phyloP scores from a whole-genome alignment of 1,140 invertebrate genomes.

The Nephotettix cincticeps region DNA sequence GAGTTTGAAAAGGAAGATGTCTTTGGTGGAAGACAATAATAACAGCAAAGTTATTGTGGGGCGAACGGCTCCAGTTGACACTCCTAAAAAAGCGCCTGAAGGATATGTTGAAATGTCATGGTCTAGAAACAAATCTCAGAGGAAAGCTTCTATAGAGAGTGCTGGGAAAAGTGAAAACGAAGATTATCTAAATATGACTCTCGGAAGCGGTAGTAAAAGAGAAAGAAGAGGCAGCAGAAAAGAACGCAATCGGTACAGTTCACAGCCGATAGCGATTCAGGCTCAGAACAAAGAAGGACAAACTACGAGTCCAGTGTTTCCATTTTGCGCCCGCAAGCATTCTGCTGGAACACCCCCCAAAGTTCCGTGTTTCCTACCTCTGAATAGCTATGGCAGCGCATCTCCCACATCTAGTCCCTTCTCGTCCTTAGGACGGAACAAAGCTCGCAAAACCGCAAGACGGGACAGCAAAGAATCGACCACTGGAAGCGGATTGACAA shows the following conservation, averaged over 20 bases:
- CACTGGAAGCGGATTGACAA: slow-evolving; percentile 51
- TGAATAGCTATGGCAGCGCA: slow-evolving; percentile 34
- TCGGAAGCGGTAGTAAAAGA: slow-evolving; percentile 36
- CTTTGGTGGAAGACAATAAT: slow-evolving; percentile 37
- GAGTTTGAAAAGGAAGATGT: slow-evolving; percentile 39
- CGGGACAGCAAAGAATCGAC: slow-evolving; percentile 48
- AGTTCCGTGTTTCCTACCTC: slow-evolving; percentile 44
- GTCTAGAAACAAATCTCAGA: slow-evolving; percentile 41
- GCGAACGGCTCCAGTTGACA: slow-evolving; percentile 47
- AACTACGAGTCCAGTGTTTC: slow-evolving; percentile 48
- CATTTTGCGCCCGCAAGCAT: slow-evolving; percentile 49
- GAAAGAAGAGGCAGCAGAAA: slow-evolving; percentile 46
- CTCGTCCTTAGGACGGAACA: slow-evolving; percentile 45
- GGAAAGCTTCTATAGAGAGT: slow-evolving; percentile 40
- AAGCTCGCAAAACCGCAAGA: slow-evolving; percentile 41
- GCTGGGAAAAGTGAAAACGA: slow-evolving; percentile 34
- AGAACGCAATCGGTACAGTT: slow-evolving; percentile 46
- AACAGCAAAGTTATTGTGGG: slow-evolving; percentile 44
- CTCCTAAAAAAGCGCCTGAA: slow-evolving; percentile 51
- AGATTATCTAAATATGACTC: slow-evolving; percentile 48
- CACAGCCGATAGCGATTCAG: slow-evolving; percentile 60
- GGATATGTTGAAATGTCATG: slow-evolving; percentile 64
- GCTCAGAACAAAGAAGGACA: slow-evolving; percentile 19
- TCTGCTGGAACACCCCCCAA: slow-evolving; percentile 50
- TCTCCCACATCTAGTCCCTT: slow-evolving; percentile 41